Percentiles rank a stretch among this genome's conserved stretches.
Evolutionary conservation across 1,140 invertebrate species (phyloP).

Genomic region (Hyposmocoma kahamanoa): DNA sequence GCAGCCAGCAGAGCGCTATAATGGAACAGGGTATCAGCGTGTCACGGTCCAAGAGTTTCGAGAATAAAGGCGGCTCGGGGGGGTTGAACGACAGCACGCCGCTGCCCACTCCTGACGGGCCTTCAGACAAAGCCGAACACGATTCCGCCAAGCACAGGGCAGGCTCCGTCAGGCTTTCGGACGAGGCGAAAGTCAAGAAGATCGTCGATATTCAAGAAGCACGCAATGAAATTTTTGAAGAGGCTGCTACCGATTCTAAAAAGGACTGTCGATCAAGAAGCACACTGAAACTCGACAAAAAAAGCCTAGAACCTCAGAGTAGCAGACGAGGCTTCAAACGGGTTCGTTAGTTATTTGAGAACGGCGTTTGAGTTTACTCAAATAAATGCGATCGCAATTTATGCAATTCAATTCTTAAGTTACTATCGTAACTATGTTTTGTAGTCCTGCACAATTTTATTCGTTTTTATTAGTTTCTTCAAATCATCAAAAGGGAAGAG

Average conservation of each 20-base stretch:
- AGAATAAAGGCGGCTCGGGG: slow-evolving; percentile 42
- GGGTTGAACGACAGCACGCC: slow-evolving; percentile 42
- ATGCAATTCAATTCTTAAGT: no score
- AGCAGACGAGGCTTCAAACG: slow-evolving; percentile 56
- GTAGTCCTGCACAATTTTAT: no score
- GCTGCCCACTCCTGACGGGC: slow-evolving; percentile 43
- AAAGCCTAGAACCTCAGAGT: slow-evolving; percentile 18
- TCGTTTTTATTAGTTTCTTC: no score
- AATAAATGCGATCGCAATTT: no score
- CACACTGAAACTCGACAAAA: slow-evolving; percentile 18
- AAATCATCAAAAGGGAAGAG: no score
- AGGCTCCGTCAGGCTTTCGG: slow-evolving; percentile 7
- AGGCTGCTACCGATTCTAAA: slow-evolving; percentile 21
- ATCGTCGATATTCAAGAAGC: slow-evolving; percentile 38
- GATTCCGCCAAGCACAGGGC: slow-evolving; percentile 9
- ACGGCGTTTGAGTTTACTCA: no score
- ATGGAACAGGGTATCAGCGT: slow-evolving; percentile 29
- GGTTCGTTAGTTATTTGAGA: slow-evolving; percentile 46
- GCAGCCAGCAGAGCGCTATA: slow-evolving; percentile 30
- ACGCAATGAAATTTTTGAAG: slow-evolving; percentile 31
- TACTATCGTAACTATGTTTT: no score
- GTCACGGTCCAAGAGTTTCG: slow-evolving; percentile 46
- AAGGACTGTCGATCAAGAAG: slow-evolving; percentile 9
- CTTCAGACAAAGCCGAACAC: slow-evolving; percentile 26
- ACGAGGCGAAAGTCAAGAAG: slow-evolving; percentile 27